phyloP scores from a whole-genome alignment of 2,888 invertebrate genomes.

The Drosophila nr. fundita region DNA sequence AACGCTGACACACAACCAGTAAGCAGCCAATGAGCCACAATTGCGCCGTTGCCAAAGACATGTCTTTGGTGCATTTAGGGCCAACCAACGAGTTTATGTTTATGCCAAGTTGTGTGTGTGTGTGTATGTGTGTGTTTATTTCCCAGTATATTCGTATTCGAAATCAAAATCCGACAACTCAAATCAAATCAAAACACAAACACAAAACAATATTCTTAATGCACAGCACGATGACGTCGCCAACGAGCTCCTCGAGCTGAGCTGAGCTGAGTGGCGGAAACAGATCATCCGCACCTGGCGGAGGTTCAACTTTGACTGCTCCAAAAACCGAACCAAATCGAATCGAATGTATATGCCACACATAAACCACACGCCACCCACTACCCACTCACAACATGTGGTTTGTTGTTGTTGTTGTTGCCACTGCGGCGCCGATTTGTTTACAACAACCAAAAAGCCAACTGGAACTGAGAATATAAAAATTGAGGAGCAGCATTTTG shows the following conservation, averaged over 20 bases:
- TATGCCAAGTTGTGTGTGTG: conserved; percentile 27
- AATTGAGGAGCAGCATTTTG: not conserved
- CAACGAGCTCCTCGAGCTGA: not conserved
- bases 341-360: conserved; percentile 16
- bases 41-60: conserved; percentile 51
- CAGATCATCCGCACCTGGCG: conserved; percentile 55
- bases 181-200: conserved; percentile 19
- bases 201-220: not conserved
- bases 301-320: conserved; percentile 44
- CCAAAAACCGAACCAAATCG: conserved; percentile 16
- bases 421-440: conserved; percentile 47
- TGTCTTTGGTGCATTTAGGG: conserved; percentile 9
- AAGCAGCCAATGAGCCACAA: conserved; percentile 23
- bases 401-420: not conserved
- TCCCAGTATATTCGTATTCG: conserved; percentile 27
- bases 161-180: conserved; percentile 4
- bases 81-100: conserved; percentile 45
- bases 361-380: not conserved
- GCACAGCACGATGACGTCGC: conserved; percentile 24
- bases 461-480: conserved; percentile 16
- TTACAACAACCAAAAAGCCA: conserved; percentile 54
- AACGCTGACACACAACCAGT: conserved; percentile 27
- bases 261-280: conserved; percentile 3
- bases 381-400: conserved; percentile 15
- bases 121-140: conserved; percentile 50